phyloP scores from a whole-genome alignment of 2,888 invertebrate species.

The Erebia ligea region DNA sequence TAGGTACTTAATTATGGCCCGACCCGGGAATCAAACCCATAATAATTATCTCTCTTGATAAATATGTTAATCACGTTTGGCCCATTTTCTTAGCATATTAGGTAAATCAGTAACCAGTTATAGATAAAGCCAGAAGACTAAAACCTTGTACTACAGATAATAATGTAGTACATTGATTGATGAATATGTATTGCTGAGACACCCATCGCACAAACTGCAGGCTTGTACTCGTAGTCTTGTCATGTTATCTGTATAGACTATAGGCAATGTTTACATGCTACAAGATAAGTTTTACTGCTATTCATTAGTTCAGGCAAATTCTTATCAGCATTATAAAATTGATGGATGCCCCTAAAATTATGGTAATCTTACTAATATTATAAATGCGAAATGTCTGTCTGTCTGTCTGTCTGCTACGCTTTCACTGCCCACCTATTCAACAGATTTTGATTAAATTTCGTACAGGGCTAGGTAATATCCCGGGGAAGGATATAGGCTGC shows the following conservation, averaged over 20 bases:
- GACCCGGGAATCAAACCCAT: too few relatives aligned
- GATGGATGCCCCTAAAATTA: neutral
- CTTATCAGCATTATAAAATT: neutral
- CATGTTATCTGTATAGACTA: neutral
- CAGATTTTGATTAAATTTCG: too few relatives aligned
- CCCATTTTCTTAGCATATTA: neutral
- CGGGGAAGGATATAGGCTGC: too few relatives aligned
- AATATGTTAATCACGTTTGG: neutral
- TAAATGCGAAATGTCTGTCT: too few relatives aligned
- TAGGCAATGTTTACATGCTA: neutral
- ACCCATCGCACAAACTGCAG: neutral
- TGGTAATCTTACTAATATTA: neutral
- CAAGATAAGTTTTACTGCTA: constrained; percentile 6
- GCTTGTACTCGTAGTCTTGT: neutral
- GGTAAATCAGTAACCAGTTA: neutral
- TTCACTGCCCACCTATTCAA: too few relatives aligned
- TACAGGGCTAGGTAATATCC: too few relatives aligned
- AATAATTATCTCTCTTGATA: too few relatives aligned
- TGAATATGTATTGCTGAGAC: neutral
- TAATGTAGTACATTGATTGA: constrained; percentile 5
- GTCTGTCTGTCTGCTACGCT: too few relatives aligned
- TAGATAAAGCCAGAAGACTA: neutral
- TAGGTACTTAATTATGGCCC: too few relatives aligned
- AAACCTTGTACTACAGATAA: neutral
- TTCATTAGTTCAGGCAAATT: neutral